These are phyloP conservation scores for Aldrovandia affinis DNA, from an alignment of 2,797 vertebrate genomes.

Conservation along the genomic window DNA sequence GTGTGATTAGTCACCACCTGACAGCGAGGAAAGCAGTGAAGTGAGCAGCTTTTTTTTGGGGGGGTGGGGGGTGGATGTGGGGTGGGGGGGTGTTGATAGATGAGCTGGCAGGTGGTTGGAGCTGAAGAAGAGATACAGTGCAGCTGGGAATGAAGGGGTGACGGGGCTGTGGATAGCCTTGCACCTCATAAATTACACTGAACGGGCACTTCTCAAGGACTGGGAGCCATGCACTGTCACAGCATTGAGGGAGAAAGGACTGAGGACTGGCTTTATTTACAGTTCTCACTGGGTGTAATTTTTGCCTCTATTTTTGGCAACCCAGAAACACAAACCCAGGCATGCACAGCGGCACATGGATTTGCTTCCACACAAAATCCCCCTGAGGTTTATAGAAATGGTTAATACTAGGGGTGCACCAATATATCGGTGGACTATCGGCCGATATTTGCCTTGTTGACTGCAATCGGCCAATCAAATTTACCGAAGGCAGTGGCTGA, in stretches of 20 bases:
- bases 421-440: too few species aligned
- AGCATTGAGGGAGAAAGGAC: not conserved
- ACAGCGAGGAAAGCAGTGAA: slow-evolving; percentile 27
- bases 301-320: too few species aligned
- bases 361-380: too few species aligned
- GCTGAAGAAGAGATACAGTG: slow-evolving; percentile 9
- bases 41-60: not conserved
- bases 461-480: too few species aligned
- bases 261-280: slow-evolving; percentile 4
- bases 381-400: too few species aligned
- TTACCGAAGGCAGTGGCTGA: too few species aligned
- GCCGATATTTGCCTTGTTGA: too few species aligned
- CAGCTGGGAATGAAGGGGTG: not conserved
- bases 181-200: slow-evolving; percentile 11
- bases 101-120: slow-evolving; percentile 7
- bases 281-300: not conserved
- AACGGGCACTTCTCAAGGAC: not conserved
- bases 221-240: not conserved
- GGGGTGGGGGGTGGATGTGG: not conserved
- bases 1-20: slow-evolving; percentile 31
- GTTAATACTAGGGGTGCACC: too few species aligned
- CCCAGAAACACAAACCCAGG: too few species aligned
- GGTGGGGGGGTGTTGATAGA: slow-evolving; percentile 4
- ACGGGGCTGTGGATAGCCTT: not conserved
- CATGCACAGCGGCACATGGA: too few species aligned